phyloP scores from a whole-genome alignment of 2,797 vertebrate species.

The Pogoniulus pusillus region DNA sequence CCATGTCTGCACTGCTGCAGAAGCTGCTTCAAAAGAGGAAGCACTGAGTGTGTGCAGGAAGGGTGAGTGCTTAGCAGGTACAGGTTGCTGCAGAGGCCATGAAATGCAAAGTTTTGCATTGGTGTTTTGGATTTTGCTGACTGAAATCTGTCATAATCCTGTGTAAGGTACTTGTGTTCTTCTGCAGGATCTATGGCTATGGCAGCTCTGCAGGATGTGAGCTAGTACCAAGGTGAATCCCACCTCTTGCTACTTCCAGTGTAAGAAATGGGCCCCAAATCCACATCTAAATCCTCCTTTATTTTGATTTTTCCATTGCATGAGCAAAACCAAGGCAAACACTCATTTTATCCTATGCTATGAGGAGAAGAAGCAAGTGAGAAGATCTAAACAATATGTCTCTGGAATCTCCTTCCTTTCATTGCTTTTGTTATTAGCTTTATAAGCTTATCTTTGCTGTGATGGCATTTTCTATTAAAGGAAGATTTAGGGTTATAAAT shows the following conservation, averaged over 20 bases:
- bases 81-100: too few relatives aligned
- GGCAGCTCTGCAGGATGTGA: background rate
- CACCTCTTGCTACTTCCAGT: too few relatives aligned
- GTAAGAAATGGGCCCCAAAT: background rate
- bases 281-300: background rate
- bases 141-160: background rate
- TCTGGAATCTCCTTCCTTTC: background rate
- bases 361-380: background rate
- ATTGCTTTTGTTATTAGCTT: constrained; percentile 23
- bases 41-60: too few relatives aligned
- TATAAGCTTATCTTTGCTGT: constrained; percentile 8
- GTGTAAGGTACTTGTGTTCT: background rate
- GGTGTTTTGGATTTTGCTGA: background rate
- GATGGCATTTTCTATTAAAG: constrained; percentile 57
- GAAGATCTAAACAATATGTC: background rate
- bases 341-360: background rate
- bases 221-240: background rate
- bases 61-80: too few relatives aligned
- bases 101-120: too few relatives aligned
- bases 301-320: background rate
- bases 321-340: background rate
- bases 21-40: too few relatives aligned
- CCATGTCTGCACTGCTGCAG: too few relatives aligned
- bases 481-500: constrained; percentile 62
- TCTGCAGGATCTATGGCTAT: background rate